These are phyloP conservation scores for Epinephelus cyanopodus DNA, from an alignment of 2,113 vertebrate species.

Conservation along the genomic window DNA sequence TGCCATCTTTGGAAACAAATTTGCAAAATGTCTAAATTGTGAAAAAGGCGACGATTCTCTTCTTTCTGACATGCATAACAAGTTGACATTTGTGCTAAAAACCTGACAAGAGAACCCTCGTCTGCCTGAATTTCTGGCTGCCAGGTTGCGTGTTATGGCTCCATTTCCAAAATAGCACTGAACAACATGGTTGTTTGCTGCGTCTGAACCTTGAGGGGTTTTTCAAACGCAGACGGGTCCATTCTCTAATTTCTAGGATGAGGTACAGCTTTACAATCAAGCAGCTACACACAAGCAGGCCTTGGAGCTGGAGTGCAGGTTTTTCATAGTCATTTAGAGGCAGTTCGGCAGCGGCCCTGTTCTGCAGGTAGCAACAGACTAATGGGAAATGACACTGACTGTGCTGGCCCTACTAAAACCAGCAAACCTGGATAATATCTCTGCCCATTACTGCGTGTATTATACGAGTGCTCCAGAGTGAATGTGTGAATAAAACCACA, in stretches of 20 bases:
- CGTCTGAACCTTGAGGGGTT: not conserved
- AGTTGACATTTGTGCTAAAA: slow-evolving; percentile 8
- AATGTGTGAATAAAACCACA: slow-evolving; percentile 34
- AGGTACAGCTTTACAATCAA: not conserved
- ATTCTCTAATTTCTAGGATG: slow-evolving; percentile 3
- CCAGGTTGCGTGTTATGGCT: not conserved
- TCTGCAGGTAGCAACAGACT: slow-evolving; percentile 39
- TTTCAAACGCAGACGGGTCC: not conserved
- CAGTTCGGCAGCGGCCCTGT: slow-evolving; percentile 21
- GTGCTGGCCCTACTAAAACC: slow-evolving; percentile 30
- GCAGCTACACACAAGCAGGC: not conserved
- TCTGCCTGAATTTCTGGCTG: not conserved
- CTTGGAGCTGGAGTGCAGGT: not conserved
- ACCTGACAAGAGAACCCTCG: not conserved
- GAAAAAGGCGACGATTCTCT: not conserved
- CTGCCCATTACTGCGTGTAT: not conserved
- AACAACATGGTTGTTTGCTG: not conserved
- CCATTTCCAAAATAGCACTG: not conserved
- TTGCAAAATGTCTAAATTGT: slow-evolving; percentile 6
- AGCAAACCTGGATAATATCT: slow-evolving; percentile 39
- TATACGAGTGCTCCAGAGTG: not conserved
- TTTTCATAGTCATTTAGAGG: slow-evolving; percentile 20
- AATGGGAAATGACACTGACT: slow-evolving; percentile 46
- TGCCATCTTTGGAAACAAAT: slow-evolving; percentile 10
- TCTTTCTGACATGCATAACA: not conserved